Evolutionary conservation across 1,140 invertebrate species (phyloP), one percentile per base, ranked within the genome.

Genomic region (Magallana angulata): DNA sequence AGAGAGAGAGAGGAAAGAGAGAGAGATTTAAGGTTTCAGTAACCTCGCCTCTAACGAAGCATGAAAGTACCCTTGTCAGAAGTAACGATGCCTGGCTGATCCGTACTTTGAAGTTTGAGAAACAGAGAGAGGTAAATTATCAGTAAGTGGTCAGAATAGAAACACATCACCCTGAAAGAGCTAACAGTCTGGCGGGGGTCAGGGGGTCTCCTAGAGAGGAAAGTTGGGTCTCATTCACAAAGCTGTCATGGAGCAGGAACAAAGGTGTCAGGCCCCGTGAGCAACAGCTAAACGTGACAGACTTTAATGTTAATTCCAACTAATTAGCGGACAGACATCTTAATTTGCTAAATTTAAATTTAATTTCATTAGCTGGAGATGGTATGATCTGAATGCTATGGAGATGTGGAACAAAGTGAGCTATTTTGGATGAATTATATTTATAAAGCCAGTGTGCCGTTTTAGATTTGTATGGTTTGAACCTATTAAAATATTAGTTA

Each of bases 291-390:
- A 71, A 24, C 68, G 68, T 71, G 68, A 71, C 68, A 30, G 68
- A 71, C 1, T 71, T 71, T 71, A 71, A 71, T 71, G 68, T 71
- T 71, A 71, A 71, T 24, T 71, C 24, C 36, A 4, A 30, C 68
- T 71, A 71, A 71, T 71, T 71, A 71, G 68, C 68, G 18, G 18
- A 71, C 68, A 71, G 68, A 71, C 68, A 71, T 71, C 68, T 71
- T 71, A 71, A 71, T 71, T 71, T 71, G 68, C 68, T 71, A 71
- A 71, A 71, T 71, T 71, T 71, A 71, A 71, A 71, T 71, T 71
- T 71, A 71, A 71, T 71, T 71, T 71, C 68, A 71, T 71, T 71
- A 71, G 8, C 24, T 24, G 64, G n/a, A 12, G 12, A 5, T 12
- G 68, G 68, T 24, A 71, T 71, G 68, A 30, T 71, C 18, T 71